Base-by-base conservation (phyloP, 2,888 invertebrate genomes). In the Melipona bicolor region DNA sequence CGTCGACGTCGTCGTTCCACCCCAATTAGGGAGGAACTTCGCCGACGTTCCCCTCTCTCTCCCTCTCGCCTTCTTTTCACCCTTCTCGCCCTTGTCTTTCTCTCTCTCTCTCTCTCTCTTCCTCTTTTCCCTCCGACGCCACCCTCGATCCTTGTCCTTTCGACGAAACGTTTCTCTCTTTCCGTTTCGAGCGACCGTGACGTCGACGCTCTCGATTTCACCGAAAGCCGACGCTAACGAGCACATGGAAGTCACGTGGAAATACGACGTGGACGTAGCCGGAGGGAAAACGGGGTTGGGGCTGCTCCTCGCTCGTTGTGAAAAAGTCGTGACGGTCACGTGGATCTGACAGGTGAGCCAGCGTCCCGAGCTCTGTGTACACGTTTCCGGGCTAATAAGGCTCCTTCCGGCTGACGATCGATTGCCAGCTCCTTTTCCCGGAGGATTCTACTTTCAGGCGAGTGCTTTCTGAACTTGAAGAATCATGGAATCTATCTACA, bases 221-320 rank as follows among this genome's bases (percentile, higher is more conserved):
- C 91, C 92, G 89, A 94, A 93, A 94, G 94, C 93, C 93, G 94
- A 93, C 94, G 92, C 92, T 94, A 94, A 94, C 94, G 94, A 94
- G 94, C 92, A 91, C 93, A 91, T 93, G 94, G 92, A 93, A 94
- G 93, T 94, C 94, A 94, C 94, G 94, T 94, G 94, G 93, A 94
- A 93, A 90, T 87, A 88, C 87, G 87, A 87, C 72, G 85, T 79
- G 86, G 82, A 71, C 82, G 85, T 79, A 50, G 76, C 75, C 71
- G 59, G 59, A 59, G 67, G 77, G 68, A 76, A 79, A 76, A 67
- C 62, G 68, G 67, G 62, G n/a, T n/a, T n/a, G 75, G 19, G 19
- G 61, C 27, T 64, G 62, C 64, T 82, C 67, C 21, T 70, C 76
- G 77, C 21, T 9, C 74, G 77, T 71, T 76, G 81, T 72, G 84